phyloP scores from a whole-genome alignment of 1,140 invertebrate genomes.

The Drosophila funebris region DNA sequence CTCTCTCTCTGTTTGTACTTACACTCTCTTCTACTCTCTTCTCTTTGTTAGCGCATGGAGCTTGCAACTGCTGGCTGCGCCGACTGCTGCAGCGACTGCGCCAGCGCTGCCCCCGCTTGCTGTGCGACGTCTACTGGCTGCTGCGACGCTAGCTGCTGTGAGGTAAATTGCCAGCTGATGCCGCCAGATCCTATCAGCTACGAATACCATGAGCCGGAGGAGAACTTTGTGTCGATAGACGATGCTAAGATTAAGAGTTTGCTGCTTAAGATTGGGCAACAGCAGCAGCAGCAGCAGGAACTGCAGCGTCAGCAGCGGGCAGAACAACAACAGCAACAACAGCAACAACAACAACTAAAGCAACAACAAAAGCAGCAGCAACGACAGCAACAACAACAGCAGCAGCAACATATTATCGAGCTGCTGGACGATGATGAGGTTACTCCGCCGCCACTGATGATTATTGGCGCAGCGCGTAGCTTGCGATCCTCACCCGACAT shows the following conservation, averaged over 20 bases:
- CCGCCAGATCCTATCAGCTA: slow-evolving; percentile 47
- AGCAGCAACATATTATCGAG: slow-evolving; percentile 60
- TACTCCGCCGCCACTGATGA: slow-evolving; percentile 12
- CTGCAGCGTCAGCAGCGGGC: too few relatives aligned
- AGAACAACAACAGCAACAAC: slow-evolving; percentile 25
- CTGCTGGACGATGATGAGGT: slow-evolving; percentile 66
- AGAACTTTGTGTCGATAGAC: slow-evolving; percentile 80
- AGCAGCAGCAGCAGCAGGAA: slow-evolving; percentile 55
- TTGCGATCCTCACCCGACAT: slow-evolving; percentile 57
- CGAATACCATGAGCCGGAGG: slow-evolving; percentile 77
- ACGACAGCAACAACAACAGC: slow-evolving; percentile 25
- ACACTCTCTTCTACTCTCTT: slow-evolving; percentile 1
- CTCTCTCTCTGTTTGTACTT: not conserved
- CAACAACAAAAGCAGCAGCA: not conserved
- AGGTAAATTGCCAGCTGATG: slow-evolving; percentile 50
- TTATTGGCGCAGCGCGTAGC: slow-evolving; percentile 56
- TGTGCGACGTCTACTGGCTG: slow-evolving; percentile 21
- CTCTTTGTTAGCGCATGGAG: slow-evolving; percentile 46
- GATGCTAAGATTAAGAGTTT: slow-evolving; percentile 74
- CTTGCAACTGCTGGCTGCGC: slow-evolving; percentile 45
- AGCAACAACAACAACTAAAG: slow-evolving; percentile 33
- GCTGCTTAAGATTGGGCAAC: slow-evolving; percentile 65
- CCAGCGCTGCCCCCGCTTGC: slow-evolving; percentile 15
- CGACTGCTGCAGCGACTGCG: slow-evolving; percentile 63
- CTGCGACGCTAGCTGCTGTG: slow-evolving; percentile 55